Evolutionary conservation across 2,888 invertebrate genomes (phyloP), one percentile per base, ranked within the genome.

Genomic region (Germaria angustata): DNA sequence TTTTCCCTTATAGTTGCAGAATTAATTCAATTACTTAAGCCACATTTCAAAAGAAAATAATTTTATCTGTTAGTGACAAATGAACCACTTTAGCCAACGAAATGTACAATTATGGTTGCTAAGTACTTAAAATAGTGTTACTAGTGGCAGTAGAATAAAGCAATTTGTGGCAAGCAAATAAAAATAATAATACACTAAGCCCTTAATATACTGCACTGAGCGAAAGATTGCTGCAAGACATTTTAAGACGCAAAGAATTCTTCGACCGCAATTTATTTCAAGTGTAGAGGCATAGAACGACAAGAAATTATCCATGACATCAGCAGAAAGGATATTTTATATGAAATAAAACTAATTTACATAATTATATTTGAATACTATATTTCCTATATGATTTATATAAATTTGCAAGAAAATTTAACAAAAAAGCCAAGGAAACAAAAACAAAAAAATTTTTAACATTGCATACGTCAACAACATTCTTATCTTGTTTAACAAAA

Each of bases 381-480:
- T 69, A 69, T 66, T 63, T 69, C 46, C 34, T 65, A 41, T 44
- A 44, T 82, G 73, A 75, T 79, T 75, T 79, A 71, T 59, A 65
- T 65, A 75, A 53, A 28, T 36, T 49, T 69, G 46, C 22, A 66
- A 39, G n/a, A 63, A 32, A 68, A 41, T 55, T 34, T 34, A 57
- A 15, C 4, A 32, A 39, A 53, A 59, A 32, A 28, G 44, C 44
- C 22, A 24, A 69, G 2, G 17, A 68, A 69, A 53, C 24, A 80
- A n/a, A n/a, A n/a, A n/a, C 46, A 61, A 57, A 49, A 78, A 78
- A 69, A 57, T 78, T 49, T 68, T 77, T 77, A 59, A 78, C 81
- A 79, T 82, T 66, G 69, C 81, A 79, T 53, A 82, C 78, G 82
- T 82, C 82, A 82, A 82, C 82, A 82, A 82, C 78, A 79, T 82